Base-by-base conservation (phyloP, 2,888 invertebrate species). In the Julus scanicus region DNA sequence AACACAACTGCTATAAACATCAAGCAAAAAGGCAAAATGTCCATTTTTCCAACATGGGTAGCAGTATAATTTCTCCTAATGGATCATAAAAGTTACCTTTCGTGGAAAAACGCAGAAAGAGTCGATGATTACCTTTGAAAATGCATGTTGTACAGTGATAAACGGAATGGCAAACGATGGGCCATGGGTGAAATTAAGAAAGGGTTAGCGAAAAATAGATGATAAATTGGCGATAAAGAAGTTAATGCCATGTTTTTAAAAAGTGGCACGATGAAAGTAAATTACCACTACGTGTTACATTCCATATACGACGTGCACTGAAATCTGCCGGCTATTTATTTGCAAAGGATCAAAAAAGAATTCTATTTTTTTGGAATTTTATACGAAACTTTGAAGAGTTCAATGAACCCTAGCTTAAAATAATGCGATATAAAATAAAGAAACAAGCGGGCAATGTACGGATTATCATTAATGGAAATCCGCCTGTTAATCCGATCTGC, bases 1-100 rank as follows among this genome's bases (percentile, higher is more conserved):
- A 85, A 85, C 85, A 85, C 40, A 29, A 85, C 44, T 48, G 29
- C 48, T 44, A 85, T 85, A 85, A 85, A 85, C 85, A 85, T 85
- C 2, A 13, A 85, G 20, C 13, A 85, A 80, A 80, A 48, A 85
- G 48, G 29, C 48, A 85, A 85, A 85, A 44, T 85, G 49, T 9
- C 44, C 48, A 29, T 85, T 40, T 85, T 49, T 29, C 84, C 39
- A 48, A 29, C 6, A 8, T 85, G 85, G 15, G 29, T 85, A 85
- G 49, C 85, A 44, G 13, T 44, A 44, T 17, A 44, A n/a, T 39
- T 85, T 48, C 48, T 84, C 48, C 84, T 85, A 85, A 85, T 85
- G 85, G 85, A 29, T 29, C 85, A 85, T 85, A 85, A 85, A 53
- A 85, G n/a, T 9, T n/a, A n/a, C 85, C 48, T 85, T 85, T 85